phyloP scores from a whole-genome alignment of 2,888 invertebrate species.

The Argynnis bischoffii region DNA sequence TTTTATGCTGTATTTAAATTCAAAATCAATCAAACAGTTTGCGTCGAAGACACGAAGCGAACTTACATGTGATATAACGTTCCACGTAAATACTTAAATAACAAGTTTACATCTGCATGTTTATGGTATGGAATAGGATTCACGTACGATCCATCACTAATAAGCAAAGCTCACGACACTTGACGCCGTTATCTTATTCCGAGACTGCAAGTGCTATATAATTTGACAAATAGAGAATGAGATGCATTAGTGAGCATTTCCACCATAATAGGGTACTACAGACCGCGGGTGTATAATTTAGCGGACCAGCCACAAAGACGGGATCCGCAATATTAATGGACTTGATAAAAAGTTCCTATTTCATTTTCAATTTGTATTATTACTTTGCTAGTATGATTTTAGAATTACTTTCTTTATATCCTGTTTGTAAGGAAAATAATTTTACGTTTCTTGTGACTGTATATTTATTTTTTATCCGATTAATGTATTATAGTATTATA shows the following conservation, averaged over 20 bases:
- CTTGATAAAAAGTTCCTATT: slow-evolving; percentile 59
- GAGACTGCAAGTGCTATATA: slow-evolving; percentile 65
- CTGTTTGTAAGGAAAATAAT: background rate
- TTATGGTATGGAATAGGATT: background rate
- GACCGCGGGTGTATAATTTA: slow-evolving; percentile 72
- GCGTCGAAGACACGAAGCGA: background rate
- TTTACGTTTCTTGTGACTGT: no score
- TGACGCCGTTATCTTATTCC: slow-evolving; percentile 66
- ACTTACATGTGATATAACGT: background rate
- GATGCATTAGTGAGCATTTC: slow-evolving; percentile 79
- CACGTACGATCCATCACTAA: slow-evolving; percentile 37
- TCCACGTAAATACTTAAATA: background rate
- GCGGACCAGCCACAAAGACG: slow-evolving; percentile 69
- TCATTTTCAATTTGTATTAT: slow-evolving; percentile 29
- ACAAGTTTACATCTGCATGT: background rate
- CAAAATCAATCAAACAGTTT: no score
- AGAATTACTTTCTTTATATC: background rate
- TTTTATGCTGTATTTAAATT: no score
- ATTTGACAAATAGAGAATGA: slow-evolving; percentile 81
- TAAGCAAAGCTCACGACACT: slow-evolving; percentile 55
- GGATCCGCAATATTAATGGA: slow-evolving; percentile 52
- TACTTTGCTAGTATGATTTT: slow-evolving; percentile 12
- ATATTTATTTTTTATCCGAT: no score
- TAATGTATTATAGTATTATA: no score
- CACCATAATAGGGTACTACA: slow-evolving; percentile 71